Conservation (phyloP, 2,113 vertebrate genomes). For the Passer domesticus region DNA sequence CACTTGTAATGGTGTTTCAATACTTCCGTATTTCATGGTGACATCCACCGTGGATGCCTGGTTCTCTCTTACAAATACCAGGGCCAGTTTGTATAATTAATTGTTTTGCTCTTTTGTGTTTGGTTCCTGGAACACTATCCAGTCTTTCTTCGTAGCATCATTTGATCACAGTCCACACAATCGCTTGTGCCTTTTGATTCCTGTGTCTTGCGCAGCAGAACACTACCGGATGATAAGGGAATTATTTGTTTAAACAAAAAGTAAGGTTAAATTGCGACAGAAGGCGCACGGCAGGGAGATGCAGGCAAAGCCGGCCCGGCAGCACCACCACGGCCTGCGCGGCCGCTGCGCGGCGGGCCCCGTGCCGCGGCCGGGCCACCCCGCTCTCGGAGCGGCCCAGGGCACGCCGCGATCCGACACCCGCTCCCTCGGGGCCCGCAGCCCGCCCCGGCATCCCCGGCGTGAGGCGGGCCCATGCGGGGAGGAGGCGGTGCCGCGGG, state of each 20-base stretch:
- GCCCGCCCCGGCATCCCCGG: fast-evolving
- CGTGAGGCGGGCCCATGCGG: not conserved
- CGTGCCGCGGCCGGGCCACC: fast-evolving
- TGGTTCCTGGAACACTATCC: not conserved
- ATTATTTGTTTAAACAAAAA: not conserved
- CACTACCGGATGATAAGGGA: no score
- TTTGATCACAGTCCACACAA: not conserved
- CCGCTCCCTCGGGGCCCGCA: fast-evolving
- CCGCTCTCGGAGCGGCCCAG: fast-evolving
- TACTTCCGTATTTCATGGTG: fast-evolving
- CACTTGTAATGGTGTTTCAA: not conserved
- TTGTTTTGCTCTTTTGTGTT: not conserved
- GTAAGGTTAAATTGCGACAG: not conserved
- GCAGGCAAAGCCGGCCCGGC: no score
- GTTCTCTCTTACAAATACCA: not conserved
- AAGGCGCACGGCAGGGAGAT: not conserved
- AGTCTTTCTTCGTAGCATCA: not conserved
- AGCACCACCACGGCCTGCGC: fast-evolving
- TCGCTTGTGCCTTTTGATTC: not conserved
- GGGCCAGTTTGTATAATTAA: not conserved
- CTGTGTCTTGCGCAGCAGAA: not conserved
- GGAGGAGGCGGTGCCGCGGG: not conserved
- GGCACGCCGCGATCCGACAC: fast-evolving
- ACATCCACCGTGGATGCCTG: not conserved
- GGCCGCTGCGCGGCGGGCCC: not conserved